Evolutionary conservation across 2,888 invertebrate species (phyloP).

Genomic region (Archips crataeganus): DNA sequence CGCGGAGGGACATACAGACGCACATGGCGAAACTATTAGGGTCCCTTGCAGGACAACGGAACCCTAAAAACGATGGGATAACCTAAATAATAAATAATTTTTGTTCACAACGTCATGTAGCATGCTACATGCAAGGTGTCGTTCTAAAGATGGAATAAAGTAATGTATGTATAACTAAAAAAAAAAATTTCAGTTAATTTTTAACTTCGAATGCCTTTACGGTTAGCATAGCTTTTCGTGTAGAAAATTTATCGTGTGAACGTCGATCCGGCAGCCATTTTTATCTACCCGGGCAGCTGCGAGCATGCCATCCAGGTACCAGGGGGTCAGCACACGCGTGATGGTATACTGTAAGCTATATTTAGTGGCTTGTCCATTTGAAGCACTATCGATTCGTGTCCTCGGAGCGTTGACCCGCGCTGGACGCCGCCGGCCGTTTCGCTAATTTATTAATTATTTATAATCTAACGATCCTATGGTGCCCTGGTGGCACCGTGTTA

Average conservation of each 20-base stretch:
- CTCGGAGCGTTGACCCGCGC: constrained; percentile 79
- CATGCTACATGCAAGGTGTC: neutral
- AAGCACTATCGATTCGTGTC: constrained; percentile 82
- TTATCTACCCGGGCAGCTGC: constrained; percentile 32
- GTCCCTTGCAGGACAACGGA: too few relatives aligned
- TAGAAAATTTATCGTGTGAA: neutral
- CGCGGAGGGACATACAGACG: too few relatives aligned
- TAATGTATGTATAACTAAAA: neutral
- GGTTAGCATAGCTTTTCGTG: neutral
- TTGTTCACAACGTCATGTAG: neutral
- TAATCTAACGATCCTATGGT: constrained; percentile 61
- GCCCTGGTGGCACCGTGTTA: constrained; percentile 51
- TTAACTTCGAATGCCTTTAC: neutral
- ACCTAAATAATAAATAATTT: too few relatives aligned
- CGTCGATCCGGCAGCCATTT: constrained; percentile 13
- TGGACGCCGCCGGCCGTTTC: constrained; percentile 68
- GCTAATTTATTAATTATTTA: constrained; percentile 84
- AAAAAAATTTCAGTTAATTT: neutral
- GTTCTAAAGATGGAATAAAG: neutral
- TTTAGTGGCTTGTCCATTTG: constrained; percentile 81
- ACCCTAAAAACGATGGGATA: too few relatives aligned
- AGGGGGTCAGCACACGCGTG: constrained; percentile 56
- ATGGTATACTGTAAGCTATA: constrained; percentile 61
- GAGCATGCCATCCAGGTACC: constrained; percentile 50
- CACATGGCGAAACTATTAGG: too few relatives aligned